Evolutionary conservation across 2,888 invertebrate genomes (phyloP), one percentile per base, ranked within the genome.

Genomic region (Panzeria rudis): DNA sequence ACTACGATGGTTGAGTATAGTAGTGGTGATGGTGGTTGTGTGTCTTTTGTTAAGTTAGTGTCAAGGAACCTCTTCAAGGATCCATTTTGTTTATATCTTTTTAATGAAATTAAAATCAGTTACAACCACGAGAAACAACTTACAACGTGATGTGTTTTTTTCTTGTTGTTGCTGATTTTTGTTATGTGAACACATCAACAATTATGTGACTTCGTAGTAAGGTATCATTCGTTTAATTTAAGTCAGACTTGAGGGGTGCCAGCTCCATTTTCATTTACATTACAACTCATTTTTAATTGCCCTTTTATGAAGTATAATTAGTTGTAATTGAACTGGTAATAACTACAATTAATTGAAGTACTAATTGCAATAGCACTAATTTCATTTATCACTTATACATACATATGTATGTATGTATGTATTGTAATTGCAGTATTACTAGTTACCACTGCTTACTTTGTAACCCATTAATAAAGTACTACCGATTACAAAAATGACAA

Each of bases 21-120:
- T 56, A n/a, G 29, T 83, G 54, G 8, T 69, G 17, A 15, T 68
- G 35, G 56, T 66, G 25, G 23, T 59, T 52, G 44, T 66, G 25
- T 73, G 52, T 59, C 69, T 72, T 73, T 79, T 85, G 50, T 78
- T 56, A 59, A 64, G 56, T 79, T 82, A 75, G 75, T 82, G 91
- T 90, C 90, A 90, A 90, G 87, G 87, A 90, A 90, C 90, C 89
- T 89, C 88, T 90, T 90, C 91, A 91, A 90, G 90, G 91, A 90
- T 90, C 80, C 87, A 80, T 75, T 86, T 79, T 86, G 78, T 81
- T 82, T 64, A 85, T 85, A 85, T 85, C 77, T 85, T 82, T 85
- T 85, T 79, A 85, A 85, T 85, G 78, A 75, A 85, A 85, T 85
- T 82, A 85, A 78, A 77, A 81, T 81, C 78, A 81, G 84, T 73